phyloP scores from a whole-genome alignment of 2,888 invertebrate species.

The Caenorhabditis sp. region DNA sequence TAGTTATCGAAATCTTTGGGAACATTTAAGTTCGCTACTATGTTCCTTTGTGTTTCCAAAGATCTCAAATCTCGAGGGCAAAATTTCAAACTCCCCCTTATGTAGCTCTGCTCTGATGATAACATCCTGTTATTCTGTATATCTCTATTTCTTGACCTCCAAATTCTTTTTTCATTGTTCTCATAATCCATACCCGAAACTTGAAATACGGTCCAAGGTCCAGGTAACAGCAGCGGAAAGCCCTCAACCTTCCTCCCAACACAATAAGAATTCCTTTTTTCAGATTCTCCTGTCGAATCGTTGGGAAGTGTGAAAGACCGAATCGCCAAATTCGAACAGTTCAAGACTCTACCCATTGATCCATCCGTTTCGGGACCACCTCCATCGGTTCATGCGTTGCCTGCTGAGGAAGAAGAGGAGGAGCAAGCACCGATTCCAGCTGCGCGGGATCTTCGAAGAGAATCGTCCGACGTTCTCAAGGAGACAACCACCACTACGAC shows the following conservation, averaged over 20 bases:
- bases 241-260: background rate
- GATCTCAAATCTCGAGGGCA: too few species aligned
- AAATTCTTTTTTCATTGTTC: too few species aligned
- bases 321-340: conserved; percentile 74
- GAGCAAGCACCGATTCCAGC: conserved; percentile 5
- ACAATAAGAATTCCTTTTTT: conserved; percentile 15
- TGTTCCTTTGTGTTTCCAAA: too few species aligned
- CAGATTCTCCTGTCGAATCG: conserved; percentile 74
- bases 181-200: too few species aligned
- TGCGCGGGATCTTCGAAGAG: conserved; percentile 10
- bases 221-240: background rate
- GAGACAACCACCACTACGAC: conserved; percentile 38
- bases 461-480: background rate
- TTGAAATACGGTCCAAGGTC: conserved; percentile 12
- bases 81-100: too few species aligned
- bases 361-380: conserved; percentile 41
- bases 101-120: too few species aligned
- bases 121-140: too few species aligned
- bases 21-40: too few species aligned
- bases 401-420: background rate
- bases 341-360: conserved; percentile 54
- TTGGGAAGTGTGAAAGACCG: conserved; percentile 73
- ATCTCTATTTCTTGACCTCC: too few species aligned
- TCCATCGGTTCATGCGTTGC: conserved; percentile 17
- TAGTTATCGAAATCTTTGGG: too few species aligned